Conservation (phyloP, 2,113 vertebrate species). For the Nycticryphes semicollaris region DNA sequence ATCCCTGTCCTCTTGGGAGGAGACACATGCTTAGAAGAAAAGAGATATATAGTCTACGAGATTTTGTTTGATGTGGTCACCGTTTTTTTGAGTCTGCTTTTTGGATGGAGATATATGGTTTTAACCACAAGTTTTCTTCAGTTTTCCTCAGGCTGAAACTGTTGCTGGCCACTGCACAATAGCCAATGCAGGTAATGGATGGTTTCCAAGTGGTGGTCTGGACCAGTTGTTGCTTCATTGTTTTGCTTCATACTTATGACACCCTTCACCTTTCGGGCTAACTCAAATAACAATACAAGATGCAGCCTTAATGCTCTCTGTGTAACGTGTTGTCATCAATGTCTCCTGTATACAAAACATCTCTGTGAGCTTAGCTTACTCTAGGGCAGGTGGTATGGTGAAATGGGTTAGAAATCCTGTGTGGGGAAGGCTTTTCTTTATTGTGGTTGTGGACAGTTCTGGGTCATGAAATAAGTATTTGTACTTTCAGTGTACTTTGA, state of each 20-base stretch:
- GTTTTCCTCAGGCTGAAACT: neutral
- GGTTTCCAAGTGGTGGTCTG: neutral
- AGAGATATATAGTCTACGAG: neutral
- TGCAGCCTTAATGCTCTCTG: neutral
- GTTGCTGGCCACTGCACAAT: neutral
- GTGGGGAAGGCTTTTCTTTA: neutral
- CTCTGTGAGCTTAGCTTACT: neutral
- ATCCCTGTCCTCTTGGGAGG: neutral
- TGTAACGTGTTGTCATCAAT: accelerated
- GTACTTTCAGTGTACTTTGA: neutral
- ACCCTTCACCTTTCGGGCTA: neutral
- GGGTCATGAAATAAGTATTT: neutral
- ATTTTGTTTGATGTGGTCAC: neutral
- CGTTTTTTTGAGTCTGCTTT: neutral
- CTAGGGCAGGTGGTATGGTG: neutral
- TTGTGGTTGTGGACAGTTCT: neutral
- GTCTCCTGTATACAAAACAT: neutral
- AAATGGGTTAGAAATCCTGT: neutral
- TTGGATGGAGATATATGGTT: neutral
- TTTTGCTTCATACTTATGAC: neutral
- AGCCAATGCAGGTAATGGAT: neutral
- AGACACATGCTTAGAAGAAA: neutral
- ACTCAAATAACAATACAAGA: neutral
- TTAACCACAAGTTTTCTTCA: neutral
- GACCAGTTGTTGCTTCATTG: neutral